Base-by-base conservation (phyloP, 2,797 vertebrate genomes). In the Poliocrania exsul region DNA sequence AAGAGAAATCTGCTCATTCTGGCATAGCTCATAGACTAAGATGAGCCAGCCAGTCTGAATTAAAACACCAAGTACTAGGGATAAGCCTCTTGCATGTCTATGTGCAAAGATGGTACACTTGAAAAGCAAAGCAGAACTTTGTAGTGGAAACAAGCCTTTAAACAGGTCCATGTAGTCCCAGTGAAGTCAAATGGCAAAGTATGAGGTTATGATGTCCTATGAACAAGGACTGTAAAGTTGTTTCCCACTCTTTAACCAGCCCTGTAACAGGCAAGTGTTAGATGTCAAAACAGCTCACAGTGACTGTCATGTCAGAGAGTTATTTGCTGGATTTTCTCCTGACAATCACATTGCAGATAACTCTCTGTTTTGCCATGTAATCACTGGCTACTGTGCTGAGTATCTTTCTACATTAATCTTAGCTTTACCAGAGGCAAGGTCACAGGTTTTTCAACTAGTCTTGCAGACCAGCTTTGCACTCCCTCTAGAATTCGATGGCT, bases 381-480 rank as follows among this genome's bases (percentile, higher is more conserved):
- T 71, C 57, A 33, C 56, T 47, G 49, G 56, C 53, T 74, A 50
- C 61, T 57, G 13, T 24, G 46, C 40, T 71, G 79, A 87, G 66
- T 49, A 91, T 71, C 10, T 60, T 31, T 77, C 65, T 71, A 71
- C 53, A 54, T 85, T 74, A 93, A 87, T 74, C 67, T 85, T 57
- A 87, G 20, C 24, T 56, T 89, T 82, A 37, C 13, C 23, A 50
- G 21, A 82, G 28, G 77, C 11, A 38, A 74, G 15, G 20, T 60
- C 57, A 67, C 7, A 19, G 13, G 1, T 38, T 86, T 78, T 92
- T 66, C 2, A 2, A 40, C 42, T 33, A 8, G 13, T 44, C n/a
- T 77, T 12, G 0, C 25, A 82, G n/a, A 44, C 2, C 12, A 78
- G 6, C 15, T 67, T 56, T 62, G 24, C 28, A 28, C 89, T 82